Evolutionary conservation across 37 sponge, comb jelly and placozoan species (phyloP).

Genomic region (Ianthella basta): DNA sequence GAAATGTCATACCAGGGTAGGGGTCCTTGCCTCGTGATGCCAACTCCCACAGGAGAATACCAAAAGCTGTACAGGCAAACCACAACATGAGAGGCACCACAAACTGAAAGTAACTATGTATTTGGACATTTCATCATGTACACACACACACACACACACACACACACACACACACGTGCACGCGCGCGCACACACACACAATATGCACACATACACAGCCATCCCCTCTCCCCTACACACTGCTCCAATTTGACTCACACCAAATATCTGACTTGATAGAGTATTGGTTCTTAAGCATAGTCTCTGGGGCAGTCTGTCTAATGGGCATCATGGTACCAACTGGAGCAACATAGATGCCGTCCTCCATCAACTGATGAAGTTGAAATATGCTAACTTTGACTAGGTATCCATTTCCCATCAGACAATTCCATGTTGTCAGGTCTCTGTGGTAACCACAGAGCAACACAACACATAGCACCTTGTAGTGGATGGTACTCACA

Average conservation of each 20-base stretch:
- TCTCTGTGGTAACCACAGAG: conserved; percentile 84
- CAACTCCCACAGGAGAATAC: conserved; percentile 95
- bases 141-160: too few relatives aligned
- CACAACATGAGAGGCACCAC: background rate
- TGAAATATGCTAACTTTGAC: conserved; percentile 79
- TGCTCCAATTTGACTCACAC: background rate
- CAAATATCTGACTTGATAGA: background rate
- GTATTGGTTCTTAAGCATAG: too few relatives aligned
- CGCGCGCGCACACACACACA: too few relatives aligned
- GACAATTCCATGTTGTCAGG: conserved; percentile 82
- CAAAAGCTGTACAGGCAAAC: conserved; percentile 81
- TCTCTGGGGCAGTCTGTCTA: too few relatives aligned
- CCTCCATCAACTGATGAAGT: conserved; percentile 86
- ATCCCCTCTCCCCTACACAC: background rate
- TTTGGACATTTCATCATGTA: too few relatives aligned
- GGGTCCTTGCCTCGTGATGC: conserved; percentile 96
- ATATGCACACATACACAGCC: too few relatives aligned
- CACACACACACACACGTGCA: background rate
- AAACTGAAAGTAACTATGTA: background rate
- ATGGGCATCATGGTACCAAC: background rate
- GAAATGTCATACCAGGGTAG: conserved; percentile 90
- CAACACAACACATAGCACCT: too few relatives aligned
- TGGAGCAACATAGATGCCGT: conserved; percentile 51
- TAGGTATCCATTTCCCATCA: conserved; percentile 55
- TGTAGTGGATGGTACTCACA: too few relatives aligned